Base-by-base conservation (phyloP, 2,888 invertebrate species). In the Elegia similella region DNA sequence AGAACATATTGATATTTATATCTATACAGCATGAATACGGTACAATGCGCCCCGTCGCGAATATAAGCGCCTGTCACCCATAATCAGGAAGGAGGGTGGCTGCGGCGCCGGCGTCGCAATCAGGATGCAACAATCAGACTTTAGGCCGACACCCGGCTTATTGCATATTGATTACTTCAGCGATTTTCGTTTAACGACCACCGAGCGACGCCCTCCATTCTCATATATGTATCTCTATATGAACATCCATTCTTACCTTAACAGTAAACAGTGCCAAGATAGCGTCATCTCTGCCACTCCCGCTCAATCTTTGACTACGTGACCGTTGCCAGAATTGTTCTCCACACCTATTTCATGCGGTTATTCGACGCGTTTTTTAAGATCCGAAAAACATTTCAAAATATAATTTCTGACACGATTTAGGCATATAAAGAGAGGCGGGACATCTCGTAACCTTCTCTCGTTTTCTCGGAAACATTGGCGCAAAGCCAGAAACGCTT, bases 381-480 rank as follows among this genome's bases (percentile, higher is more conserved):
- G 67, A 72, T 71, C 68, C 67, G 67, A 70, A 74, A 74, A 67
- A 66, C 61, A 63, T 70, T 70, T 77, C 67, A 74, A 85, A 88
- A 84, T 83, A 81, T 82, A 80, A 84, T 86, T 76, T 82, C 73
- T 73, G 80, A 82, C 78, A 83, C 85, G 80, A 87, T 88, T 90
- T 89, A 86, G 86, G 88, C 85, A 84, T 89, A 86, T 87, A 86
- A 84, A 87, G 81, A 77, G 82, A 78, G 82, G 82, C 88, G 87
- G 89, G 88, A 88, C 89, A 79, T 86, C 87, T 79, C 82, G 84
- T 89, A 90, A 90, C 88, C 88, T 90, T 91, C 89, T 84, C 78
- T 75, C 81, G 73, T 72, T 80, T 90, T 90, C 90, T 89, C 84
- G 88, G 90, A 89, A 90, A 79, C 76, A 76, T 82, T 90, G 90